Conservation (phyloP, 2,888 invertebrate genomes). For the Drosophila kambysellisi region DNA sequence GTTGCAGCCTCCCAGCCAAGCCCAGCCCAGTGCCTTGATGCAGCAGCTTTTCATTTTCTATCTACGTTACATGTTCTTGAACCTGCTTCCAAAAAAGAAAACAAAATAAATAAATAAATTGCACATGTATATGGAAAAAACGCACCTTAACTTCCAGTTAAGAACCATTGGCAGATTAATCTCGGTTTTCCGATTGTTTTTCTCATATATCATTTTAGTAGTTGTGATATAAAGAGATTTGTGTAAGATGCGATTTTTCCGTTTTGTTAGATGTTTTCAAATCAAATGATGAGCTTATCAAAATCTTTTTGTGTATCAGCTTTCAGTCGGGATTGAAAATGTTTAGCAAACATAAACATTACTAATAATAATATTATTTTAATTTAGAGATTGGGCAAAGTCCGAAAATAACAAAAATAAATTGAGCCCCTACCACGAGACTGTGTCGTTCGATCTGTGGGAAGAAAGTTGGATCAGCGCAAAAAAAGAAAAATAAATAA, state of each 20-base stretch:
- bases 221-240: neutral
- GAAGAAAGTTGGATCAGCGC: neutral
- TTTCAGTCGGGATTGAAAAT: neutral
- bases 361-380: neutral
- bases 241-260: neutral
- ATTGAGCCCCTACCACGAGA: neutral
- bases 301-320: neutral
- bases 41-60: conserved; percentile 54
- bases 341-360: neutral
- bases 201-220: neutral
- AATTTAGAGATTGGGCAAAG: neutral
- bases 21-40: conserved; percentile 1
- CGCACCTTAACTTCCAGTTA: neutral
- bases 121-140: neutral
- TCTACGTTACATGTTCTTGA: conserved; percentile 20
- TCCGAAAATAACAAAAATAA: neutral
- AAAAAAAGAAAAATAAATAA: neutral
- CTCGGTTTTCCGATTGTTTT: neutral
- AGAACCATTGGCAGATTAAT: neutral
- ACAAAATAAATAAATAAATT: conserved; percentile 1
- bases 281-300: neutral
- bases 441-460: neutral
- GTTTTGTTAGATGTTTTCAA: neutral
- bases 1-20: too few relatives aligned
- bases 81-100: conserved; percentile 14